Conservation (phyloP, 1,140 invertebrate genomes). For the Platyscapa corneri region DNA sequence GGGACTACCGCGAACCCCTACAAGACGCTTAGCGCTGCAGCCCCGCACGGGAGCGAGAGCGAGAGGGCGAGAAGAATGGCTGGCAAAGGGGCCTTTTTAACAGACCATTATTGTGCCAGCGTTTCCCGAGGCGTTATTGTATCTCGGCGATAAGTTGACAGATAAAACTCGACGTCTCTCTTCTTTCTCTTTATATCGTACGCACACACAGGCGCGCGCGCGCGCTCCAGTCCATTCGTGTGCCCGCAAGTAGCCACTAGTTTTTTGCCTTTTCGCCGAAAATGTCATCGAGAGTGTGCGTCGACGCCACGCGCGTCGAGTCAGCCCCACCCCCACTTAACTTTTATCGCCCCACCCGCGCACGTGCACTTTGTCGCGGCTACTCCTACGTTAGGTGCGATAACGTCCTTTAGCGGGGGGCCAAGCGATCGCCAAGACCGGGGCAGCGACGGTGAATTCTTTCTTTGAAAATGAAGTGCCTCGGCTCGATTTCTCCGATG, state of each 20-base stretch:
- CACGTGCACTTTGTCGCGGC: neutral
- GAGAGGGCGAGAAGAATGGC: constrained; percentile 39
- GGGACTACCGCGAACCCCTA: constrained; percentile 15
- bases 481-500: too few species aligned
- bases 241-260: neutral
- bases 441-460: too few species aligned
- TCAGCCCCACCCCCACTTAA: neutral
- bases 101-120: constrained; percentile 58
- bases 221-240: too few species aligned
- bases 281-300: neutral
- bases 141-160: constrained; percentile 63
- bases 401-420: neutral
- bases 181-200: constrained; percentile 5
- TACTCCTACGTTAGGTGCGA: neutral
- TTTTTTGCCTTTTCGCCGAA: neutral
- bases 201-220: neutral
- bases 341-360: neutral
- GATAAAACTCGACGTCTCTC: constrained; percentile 60
- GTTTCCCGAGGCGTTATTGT: constrained; percentile 64
- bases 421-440: too few species aligned
- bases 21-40: neutral
- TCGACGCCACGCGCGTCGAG: neutral
- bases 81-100: constrained; percentile 55
- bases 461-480: too few species aligned
- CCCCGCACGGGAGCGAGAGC: neutral